These are phyloP conservation scores for Thermophis baileyi DNA, from an alignment of 2,113 vertebrate genomes.

Conservation along the genomic window DNA sequence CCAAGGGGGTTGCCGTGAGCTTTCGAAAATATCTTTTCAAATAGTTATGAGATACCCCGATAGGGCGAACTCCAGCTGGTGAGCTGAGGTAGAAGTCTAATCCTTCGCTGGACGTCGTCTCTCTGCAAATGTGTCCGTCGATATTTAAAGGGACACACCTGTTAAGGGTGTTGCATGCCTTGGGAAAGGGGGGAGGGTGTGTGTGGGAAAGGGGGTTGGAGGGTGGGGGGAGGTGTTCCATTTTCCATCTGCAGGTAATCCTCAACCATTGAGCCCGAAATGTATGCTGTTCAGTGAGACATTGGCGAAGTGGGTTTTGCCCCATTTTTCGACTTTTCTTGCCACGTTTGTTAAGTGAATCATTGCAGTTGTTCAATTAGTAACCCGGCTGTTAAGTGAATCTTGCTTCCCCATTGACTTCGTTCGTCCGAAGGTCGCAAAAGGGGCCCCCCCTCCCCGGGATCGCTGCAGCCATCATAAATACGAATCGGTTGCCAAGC, in stretches of 20 bases:
- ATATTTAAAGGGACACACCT: slow-evolving; percentile 69
- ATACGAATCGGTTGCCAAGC: not conserved
- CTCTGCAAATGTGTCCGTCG: slow-evolving; percentile 53
- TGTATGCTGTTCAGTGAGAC: too few species aligned
- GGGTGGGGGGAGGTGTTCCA: not conserved
- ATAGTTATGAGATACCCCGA: slow-evolving; percentile 52
- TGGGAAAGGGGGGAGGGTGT: slow-evolving; percentile 26
- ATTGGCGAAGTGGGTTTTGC: too few species aligned
- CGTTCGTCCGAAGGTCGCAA: accelerated
- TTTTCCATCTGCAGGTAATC: not conserved
- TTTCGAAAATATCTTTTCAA: slow-evolving; percentile 37
- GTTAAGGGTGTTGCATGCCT: slow-evolving; percentile 45
- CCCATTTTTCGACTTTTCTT: too few species aligned
- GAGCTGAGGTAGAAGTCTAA: slow-evolving; percentile 52
- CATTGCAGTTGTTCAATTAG: too few species aligned
- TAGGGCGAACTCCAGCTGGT: slow-evolving; percentile 57
- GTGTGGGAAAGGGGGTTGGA: not conserved
- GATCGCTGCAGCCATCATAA: not conserved
- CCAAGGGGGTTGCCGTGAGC: slow-evolving; percentile 26
- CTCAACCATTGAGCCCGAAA: too few species aligned
- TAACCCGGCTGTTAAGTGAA: too few species aligned
- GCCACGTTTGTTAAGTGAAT: too few species aligned
- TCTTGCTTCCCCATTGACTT: not conserved
- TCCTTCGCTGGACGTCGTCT: slow-evolving; percentile 41
- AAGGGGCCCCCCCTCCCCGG: too few species aligned